Percentiles rank a stretch among this genome's conserved stretches.
phyloP scores from a whole-genome alignment of 2,113 vertebrate species.

The human (Homo sapiens) region GRCh38 chr14:60824501-60825000 shows the following conservation, averaged over 20 bases:
- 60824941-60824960: background rate
- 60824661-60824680: background rate
- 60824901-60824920: background rate
- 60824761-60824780: background rate
- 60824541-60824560: background rate
- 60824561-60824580: background rate
- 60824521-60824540: background rate
- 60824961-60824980: background rate
- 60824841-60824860: background rate
- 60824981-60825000: background rate
- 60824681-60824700: background rate
- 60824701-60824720: background rate
- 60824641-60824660: constrained; percentile 4
- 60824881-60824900: background rate
- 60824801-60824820: background rate
- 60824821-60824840: background rate
- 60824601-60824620: background rate
- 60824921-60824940: background rate
- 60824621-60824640: background rate
- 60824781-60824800: background rate
- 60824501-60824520: constrained; percentile 5
- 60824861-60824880: background rate
- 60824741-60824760: background rate
- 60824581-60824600: background rate
- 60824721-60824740: background rate